phyloP scores from a whole-genome alignment of 2,888 invertebrate genomes.

The Dysmachus trigonus region DNA sequence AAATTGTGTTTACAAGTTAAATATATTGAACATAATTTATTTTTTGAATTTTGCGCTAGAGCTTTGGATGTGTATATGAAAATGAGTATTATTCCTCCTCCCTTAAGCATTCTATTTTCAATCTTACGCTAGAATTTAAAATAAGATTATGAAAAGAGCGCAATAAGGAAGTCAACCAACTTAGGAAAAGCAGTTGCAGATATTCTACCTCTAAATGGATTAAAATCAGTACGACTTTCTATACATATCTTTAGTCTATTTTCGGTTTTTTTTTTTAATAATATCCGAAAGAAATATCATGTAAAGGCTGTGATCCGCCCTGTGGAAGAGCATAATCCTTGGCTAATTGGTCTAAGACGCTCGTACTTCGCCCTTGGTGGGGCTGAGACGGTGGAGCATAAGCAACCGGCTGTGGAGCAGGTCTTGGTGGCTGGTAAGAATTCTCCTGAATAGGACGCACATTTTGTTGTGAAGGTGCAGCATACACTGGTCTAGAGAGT shows the following conservation, averaged over 20 bases:
- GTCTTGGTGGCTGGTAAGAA: constrained; percentile 54
- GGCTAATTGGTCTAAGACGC: constrained; percentile 80
- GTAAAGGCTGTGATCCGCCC: constrained; percentile 74
- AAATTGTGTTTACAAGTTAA: neutral
- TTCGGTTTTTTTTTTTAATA: constrained; percentile 66
- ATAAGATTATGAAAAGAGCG: neutral
- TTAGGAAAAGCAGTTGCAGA: neutral
- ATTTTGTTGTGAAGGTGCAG: constrained; percentile 58
- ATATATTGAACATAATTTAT: neutral
- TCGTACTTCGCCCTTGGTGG: constrained; percentile 60
- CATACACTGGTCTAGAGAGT: constrained; percentile 61
- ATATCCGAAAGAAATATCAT: constrained; percentile 86
- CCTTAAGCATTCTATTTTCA: neutral
- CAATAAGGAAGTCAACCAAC: neutral
- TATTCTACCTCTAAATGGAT: neutral
- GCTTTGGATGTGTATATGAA: neutral
- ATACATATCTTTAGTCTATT: constrained; percentile 48
- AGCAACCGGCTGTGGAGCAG: constrained; percentile 51
- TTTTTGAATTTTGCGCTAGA: neutral
- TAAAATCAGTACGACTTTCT: neutral
- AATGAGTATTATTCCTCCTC: neutral
- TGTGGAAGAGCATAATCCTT: constrained; percentile 82
- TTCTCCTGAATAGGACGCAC: constrained; percentile 54
- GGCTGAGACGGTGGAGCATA: constrained; percentile 44
- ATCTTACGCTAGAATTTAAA: neutral